Percentiles rank a stretch among this genome's conserved stretches.
phyloP scores from a whole-genome alignment of 2,888 invertebrate genomes.

The Ypsolopha scabrella region DNA sequence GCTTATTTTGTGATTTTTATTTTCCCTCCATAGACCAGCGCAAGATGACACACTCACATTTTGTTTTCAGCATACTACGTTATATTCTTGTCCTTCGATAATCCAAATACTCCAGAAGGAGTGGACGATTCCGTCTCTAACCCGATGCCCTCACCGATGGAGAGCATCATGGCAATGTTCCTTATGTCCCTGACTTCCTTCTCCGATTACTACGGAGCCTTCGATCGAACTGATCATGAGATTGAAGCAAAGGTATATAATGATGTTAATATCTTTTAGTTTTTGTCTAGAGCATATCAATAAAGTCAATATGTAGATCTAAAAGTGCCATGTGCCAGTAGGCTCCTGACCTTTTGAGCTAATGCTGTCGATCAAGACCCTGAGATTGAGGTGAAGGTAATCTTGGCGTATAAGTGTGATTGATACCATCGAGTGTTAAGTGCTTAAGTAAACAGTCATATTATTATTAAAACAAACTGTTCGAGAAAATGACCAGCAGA shows the following conservation, averaged over 20 bases:
- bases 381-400: no score
- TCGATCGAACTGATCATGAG: slow-evolving; percentile 90
- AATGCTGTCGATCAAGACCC: no score
- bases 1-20: not conserved
- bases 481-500: no score
- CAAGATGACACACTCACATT: not conserved
- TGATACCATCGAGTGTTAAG: no score
- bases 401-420: not conserved
- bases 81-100: slow-evolving; percentile 90
- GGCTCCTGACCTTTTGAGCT: no score
- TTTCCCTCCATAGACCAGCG: no score
- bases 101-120: slow-evolving; percentile 84
- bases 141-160: slow-evolving; percentile 92
- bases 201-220: slow-evolving; percentile 93
- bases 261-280: no score
- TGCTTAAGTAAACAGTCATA: no score
- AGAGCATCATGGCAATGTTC: slow-evolving; percentile 98
- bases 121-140: slow-evolving; percentile 85
- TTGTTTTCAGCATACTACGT: slow-evolving; percentile 84
- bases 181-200: slow-evolving; percentile 98
- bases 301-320: no score
- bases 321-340: no score
- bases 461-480: no score
- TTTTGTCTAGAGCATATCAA: no score
- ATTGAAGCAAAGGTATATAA: slow-evolving; percentile 83